A percentile compares a stretch with the other conserved stretches of the same genome.
Conservation (phyloP, 2,113 vertebrate species). For the Todiramphus chloris region DNA sequence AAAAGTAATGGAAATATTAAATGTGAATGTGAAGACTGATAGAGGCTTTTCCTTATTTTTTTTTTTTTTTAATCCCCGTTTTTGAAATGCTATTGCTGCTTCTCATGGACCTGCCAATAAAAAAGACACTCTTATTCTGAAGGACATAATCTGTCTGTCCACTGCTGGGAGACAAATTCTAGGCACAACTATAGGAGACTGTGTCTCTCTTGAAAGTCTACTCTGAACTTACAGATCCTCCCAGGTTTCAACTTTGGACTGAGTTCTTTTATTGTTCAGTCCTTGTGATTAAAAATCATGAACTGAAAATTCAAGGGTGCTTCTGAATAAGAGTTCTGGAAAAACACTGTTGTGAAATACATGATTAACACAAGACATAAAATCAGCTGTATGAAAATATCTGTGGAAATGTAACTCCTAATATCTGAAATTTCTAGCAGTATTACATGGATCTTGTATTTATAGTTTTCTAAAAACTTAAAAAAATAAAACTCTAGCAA, state of each 20-base stretch:
- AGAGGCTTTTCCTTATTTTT: background rate
- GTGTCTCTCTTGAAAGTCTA: background rate
- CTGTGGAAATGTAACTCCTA: background rate
- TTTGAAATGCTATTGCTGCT: background rate
- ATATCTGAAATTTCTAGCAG: background rate
- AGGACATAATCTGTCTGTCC: background rate
- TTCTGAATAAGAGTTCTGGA: background rate
- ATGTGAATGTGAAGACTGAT: background rate
- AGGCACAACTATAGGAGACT: background rate
- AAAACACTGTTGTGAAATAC: background rate
- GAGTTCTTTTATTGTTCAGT: background rate
- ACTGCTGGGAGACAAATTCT: background rate
- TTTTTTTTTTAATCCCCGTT: rapidly evolving
- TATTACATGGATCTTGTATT: background rate
- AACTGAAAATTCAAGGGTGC: background rate
- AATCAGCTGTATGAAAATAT: background rate
- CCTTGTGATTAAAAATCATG: background rate
- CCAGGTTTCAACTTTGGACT: background rate
- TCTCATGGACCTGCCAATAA: background rate
- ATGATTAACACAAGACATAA: background rate
- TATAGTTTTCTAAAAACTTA: background rate
- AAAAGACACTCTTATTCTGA: background rate
- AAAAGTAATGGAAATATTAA: background rate
- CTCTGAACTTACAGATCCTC: background rate
- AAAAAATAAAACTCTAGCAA: background rate